Percentiles rank a stretch among this genome's conserved stretches.
These are phyloP conservation scores for Scolopax mira DNA, from an alignment of 2,113 vertebrate species.

Conservation along the genomic window DNA sequence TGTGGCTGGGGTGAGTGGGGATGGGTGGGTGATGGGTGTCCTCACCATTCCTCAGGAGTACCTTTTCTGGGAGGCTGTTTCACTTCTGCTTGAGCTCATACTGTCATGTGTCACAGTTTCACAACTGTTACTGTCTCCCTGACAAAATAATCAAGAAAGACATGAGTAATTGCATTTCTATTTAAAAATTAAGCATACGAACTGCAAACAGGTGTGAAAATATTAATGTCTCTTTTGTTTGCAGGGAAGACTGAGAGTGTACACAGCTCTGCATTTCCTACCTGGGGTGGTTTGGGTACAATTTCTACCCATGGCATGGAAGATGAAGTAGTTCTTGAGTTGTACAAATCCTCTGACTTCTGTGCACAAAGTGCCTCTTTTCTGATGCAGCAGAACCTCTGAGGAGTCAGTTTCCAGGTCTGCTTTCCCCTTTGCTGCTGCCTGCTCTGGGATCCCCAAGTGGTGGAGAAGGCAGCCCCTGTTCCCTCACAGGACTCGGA, in stretches of 20 bases:
- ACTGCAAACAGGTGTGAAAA: not conserved
- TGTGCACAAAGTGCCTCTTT: not conserved
- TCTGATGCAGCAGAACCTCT: not conserved
- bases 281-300: not conserved
- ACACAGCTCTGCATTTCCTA: not conserved
- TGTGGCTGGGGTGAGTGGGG: not conserved
- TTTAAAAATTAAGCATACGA: not conserved
- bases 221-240: not conserved
- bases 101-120: not conserved
- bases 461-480: not conserved
- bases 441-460: not conserved
- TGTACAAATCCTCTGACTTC: not conserved
- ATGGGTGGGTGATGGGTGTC: not conserved
- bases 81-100: not conserved
- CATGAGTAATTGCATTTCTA: not conserved
- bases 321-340: not conserved
- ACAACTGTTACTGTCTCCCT: not conserved
- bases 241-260: not conserved
- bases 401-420: not conserved
- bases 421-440: not conserved
- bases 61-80: not conserved
- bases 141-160: not conserved
- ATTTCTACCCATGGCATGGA: not conserved
- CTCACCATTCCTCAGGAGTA: not conserved
- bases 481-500: not conserved